Percentiles rank a stretch among this genome's conserved stretches.
Conservation (phyloP, 2,113 vertebrate genomes). For the Urocolius indicus region DNA sequence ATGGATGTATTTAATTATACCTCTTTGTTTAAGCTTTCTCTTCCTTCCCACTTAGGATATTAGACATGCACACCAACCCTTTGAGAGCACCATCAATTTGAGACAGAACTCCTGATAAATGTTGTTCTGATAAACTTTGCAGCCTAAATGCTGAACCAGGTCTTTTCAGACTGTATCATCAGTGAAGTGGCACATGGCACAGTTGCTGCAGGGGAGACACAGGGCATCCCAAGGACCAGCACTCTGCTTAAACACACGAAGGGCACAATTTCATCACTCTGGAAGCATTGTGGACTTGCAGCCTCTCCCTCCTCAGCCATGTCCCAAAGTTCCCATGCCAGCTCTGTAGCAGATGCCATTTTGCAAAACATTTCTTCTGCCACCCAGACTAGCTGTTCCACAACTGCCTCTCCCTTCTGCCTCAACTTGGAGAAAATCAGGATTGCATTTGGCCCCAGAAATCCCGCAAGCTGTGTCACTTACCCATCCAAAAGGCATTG, state of each 20-base stretch:
- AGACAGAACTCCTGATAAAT: neutral
- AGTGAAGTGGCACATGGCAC: accelerated
- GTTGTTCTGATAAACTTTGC: neutral
- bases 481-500: neutral
- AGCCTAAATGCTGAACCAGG: neutral
- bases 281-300: accelerated
- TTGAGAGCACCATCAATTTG: neutral
- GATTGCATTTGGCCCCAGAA: neutral
- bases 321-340: neutral
- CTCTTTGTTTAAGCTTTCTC: neutral
- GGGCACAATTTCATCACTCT: neutral
- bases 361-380: neutral
- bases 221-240: neutral
- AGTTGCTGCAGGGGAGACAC: neutral
- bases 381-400: neutral
- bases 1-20: neutral
- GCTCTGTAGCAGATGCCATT: neutral
- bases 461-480: neutral
- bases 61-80: neutral
- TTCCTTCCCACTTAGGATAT: neutral
- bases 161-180: neutral
- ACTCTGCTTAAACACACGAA: neutral
- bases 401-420: neutral
- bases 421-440: neutral
- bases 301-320: neutral